Evolutionary conservation across 2,113 vertebrate genomes (phyloP).

Genomic region (Microtus richardsoni): DNA sequence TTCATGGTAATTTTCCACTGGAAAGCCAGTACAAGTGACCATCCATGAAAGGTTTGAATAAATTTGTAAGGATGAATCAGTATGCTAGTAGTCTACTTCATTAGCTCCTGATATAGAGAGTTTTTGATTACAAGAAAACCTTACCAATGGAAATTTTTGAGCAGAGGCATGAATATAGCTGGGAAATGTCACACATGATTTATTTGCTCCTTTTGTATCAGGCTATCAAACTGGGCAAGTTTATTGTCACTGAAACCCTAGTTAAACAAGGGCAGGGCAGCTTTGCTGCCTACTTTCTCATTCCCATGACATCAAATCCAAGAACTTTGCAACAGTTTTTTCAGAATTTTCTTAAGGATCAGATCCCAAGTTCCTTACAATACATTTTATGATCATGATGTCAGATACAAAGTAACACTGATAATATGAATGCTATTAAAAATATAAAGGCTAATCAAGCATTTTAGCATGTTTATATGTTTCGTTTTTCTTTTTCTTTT

Average conservation of each 20-base stretch:
- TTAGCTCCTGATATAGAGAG: background rate
- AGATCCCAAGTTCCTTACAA: background rate
- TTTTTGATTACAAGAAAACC: background rate
- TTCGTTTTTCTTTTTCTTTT: too few relatives aligned
- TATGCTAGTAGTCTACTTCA: background rate
- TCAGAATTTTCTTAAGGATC: background rate
- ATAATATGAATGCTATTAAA: background rate
- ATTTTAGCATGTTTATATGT: background rate
- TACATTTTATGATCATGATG: background rate
- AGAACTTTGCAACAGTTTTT: background rate
- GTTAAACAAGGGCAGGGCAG: background rate
- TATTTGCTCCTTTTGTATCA: background rate
- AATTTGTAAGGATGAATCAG: background rate
- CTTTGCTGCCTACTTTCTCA: too few relatives aligned
- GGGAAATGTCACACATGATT: background rate
- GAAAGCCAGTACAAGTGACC: background rate
- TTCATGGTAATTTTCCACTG: slow-evolving; percentile 10
- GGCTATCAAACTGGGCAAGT: background rate
- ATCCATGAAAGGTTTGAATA: background rate
- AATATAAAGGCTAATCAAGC: background rate
- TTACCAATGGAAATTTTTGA: background rate
- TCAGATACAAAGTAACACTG: background rate
- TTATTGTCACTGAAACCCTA: background rate
- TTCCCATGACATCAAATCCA: background rate
- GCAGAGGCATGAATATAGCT: background rate